Percentiles rank a stretch among this genome's conserved stretches.
Evolutionary conservation across 2,797 vertebrate species (phyloP).

Genomic region (Triplophysa yarkandensis): DNA sequence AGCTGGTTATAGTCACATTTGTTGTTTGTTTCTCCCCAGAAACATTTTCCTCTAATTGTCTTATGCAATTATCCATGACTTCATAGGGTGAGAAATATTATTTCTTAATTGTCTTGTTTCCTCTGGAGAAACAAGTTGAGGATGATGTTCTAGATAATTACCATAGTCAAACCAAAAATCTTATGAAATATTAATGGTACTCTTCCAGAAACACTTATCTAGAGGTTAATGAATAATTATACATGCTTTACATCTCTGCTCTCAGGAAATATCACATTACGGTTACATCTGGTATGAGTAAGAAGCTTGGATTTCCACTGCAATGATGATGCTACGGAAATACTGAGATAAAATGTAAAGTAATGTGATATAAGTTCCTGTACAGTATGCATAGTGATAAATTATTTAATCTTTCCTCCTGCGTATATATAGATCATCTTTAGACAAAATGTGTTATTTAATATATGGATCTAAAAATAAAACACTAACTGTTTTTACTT

Average conservation of each 20-base stretch:
- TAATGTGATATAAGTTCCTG: neutral
- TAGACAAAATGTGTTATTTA: neutral
- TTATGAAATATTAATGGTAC: conserved; percentile 65
- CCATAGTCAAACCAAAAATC: conserved; percentile 64
- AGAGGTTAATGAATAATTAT: conserved; percentile 79
- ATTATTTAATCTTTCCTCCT: neutral
- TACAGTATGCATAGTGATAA: neutral
- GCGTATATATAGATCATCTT: neutral
- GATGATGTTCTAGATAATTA: conserved; percentile 59
- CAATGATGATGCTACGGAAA: neutral
- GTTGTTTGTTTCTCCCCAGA: conserved; percentile 65
- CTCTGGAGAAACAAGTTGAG: conserved; percentile 61
- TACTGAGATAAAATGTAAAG: neutral
- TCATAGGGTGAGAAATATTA: conserved; percentile 63
- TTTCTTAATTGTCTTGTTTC: conserved; percentile 72
- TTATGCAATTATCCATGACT: conserved; percentile 73
- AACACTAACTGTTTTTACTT: too few species aligned
- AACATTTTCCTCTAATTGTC: conserved; percentile 66
- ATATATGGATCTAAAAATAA: neutral
- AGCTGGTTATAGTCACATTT: conserved; percentile 57
- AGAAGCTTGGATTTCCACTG: neutral
- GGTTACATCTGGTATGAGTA: neutral
- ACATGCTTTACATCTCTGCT: conserved; percentile 23
- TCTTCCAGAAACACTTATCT: conserved; percentile 68
- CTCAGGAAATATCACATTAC: conserved; percentile 2